Percentiles rank a stretch among this genome's conserved stretches.
Evolutionary conservation across 2,113 vertebrate species (phyloP).

Genomic region (Oophaga pumilio): DNA sequence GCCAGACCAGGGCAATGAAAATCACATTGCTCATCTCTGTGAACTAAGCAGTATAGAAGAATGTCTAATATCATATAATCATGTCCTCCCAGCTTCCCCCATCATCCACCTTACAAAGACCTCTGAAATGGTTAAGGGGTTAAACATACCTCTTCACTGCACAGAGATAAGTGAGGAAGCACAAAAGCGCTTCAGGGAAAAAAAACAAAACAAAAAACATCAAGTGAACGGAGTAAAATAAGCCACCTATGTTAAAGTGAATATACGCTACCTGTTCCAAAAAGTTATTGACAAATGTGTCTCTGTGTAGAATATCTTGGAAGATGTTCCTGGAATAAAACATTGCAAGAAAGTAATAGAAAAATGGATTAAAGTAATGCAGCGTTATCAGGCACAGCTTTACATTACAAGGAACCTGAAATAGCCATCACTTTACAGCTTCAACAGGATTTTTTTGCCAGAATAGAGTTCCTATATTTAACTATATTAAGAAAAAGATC

Average conservation of each 20-base stretch:
- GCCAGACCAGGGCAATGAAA: too few relatives aligned
- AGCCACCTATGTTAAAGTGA: not conserved
- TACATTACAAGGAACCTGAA: not conserved
- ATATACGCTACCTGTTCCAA: conserved; percentile 87
- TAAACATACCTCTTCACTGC: not conserved
- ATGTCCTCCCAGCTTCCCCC: too few relatives aligned
- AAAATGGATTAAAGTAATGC: not conserved
- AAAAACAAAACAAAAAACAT: too few relatives aligned
- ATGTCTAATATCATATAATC: too few relatives aligned
- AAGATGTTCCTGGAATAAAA: conserved; percentile 85
- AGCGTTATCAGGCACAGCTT: not conserved
- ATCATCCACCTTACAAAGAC: not conserved
- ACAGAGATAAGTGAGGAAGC: not conserved
- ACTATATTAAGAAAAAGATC: not conserved
- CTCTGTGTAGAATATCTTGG: conserved; percentile 92
- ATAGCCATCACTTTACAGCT: not conserved
- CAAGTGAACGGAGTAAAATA: not conserved
- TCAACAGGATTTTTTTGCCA: not conserved
- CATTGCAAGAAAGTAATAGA: not conserved
- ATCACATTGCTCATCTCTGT: too few relatives aligned
- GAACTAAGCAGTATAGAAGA: too few relatives aligned
- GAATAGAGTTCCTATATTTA: not conserved
- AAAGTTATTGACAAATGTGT: conserved; percentile 91
- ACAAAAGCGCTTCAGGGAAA: too few relatives aligned
- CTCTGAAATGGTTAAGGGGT: not conserved